Evolutionary conservation across 2,888 invertebrate genomes (phyloP).

Genomic region (Caenorhabditis imperialis): DNA sequence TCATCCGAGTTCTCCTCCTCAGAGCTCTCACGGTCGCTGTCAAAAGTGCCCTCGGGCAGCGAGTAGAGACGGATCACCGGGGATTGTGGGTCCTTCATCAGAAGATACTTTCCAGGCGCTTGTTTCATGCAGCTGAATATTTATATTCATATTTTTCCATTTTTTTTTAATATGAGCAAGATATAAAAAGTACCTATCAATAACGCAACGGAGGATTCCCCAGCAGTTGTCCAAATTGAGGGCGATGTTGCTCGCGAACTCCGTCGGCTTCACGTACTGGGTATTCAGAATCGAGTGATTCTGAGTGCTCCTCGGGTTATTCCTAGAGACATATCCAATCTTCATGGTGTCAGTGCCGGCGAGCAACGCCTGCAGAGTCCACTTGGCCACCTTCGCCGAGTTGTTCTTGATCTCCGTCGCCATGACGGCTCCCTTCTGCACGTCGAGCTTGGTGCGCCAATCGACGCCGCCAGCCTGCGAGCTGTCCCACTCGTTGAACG

Average conservation of each 20-base stretch:
- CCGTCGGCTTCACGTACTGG: constrained; percentile 97
- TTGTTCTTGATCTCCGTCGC: constrained; percentile 98
- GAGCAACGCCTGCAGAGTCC: constrained; percentile 91
- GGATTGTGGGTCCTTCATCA: constrained; percentile 79
- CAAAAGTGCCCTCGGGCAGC: constrained; percentile 98
- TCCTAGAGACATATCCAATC: constrained; percentile 98
- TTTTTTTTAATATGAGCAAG: too few species aligned
- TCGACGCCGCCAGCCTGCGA: constrained; percentile 95
- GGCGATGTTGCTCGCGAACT: constrained; percentile 98
- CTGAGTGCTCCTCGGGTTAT: constrained; percentile 91
- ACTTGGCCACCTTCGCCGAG: constrained; percentile 98
- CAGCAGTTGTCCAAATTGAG: constrained; percentile 99
- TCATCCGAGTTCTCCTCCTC: constrained; percentile 87
- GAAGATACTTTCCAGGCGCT: constrained; percentile 73
- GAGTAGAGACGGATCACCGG: constrained; percentile 96
- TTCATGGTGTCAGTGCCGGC: constrained; percentile 98
- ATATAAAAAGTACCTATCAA: constrained; percentile 82
- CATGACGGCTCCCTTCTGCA: constrained; percentile 95
- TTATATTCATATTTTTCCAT: too few species aligned
- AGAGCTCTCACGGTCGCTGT: constrained; percentile 87
- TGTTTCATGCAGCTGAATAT: constrained; percentile 70
- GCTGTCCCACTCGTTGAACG: constrained; percentile 99
- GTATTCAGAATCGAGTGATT: constrained; percentile 83
- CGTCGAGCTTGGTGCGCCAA: constrained; percentile 95
- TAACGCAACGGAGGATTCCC: constrained; percentile 94